Evolutionary conservation across 2,888 invertebrate species (phyloP).

Genomic region (Aethes cnicana): DNA sequence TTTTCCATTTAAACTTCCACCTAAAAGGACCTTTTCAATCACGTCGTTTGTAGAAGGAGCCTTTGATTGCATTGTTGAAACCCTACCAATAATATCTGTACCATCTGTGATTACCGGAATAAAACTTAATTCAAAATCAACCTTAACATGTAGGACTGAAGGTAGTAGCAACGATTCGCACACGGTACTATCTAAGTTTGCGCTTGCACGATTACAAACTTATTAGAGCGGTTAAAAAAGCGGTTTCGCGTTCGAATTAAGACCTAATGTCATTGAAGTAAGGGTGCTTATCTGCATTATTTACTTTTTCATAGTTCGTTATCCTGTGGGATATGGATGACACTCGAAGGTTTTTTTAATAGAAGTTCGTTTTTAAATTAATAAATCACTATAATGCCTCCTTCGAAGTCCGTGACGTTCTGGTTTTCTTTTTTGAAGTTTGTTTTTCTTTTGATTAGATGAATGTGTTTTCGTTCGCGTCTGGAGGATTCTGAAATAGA

Average conservation of each 20-base stretch:
- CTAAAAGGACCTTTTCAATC: slow-evolving; percentile 16
- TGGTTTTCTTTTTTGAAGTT: slow-evolving; percentile 14
- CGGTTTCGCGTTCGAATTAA: background rate
- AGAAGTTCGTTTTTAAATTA: slow-evolving; percentile 19
- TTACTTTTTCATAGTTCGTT: background rate
- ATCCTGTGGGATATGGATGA: slow-evolving; percentile 16
- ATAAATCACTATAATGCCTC: slow-evolving; percentile 13
- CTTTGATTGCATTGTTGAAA: slow-evolving; percentile 28
- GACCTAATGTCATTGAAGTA: background rate
- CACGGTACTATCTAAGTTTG: background rate
- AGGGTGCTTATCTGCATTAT: background rate
- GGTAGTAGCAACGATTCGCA: background rate
- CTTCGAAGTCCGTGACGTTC: slow-evolving; percentile 1
- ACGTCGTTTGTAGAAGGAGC: slow-evolving; percentile 11
- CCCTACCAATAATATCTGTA: slow-evolving; percentile 21
- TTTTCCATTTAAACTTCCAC: background rate
- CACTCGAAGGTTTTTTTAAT: slow-evolving; percentile 22
- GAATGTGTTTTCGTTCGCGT: no score
- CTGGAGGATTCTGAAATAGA: no score
- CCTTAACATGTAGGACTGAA: background rate
- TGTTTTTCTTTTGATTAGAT: no score
- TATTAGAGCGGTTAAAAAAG: background rate
- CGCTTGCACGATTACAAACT: background rate
- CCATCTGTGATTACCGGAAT: background rate
- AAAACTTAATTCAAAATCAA: background rate